phyloP scores from a whole-genome alignment of 2,113 vertebrate genomes.

The Hoplias malabaricus region DNA sequence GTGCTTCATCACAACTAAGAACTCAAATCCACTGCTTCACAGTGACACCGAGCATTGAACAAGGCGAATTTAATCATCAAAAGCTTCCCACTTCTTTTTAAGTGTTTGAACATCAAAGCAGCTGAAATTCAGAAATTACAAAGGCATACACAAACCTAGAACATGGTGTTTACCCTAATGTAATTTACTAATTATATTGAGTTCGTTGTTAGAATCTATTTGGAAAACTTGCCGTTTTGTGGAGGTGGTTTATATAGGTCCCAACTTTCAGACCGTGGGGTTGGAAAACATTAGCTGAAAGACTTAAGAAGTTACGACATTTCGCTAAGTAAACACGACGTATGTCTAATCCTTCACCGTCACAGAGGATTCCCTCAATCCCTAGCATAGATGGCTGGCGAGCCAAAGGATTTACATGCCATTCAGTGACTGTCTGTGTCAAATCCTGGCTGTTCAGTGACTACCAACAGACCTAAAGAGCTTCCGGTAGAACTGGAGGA shows the following conservation, averaged over 20 bases:
- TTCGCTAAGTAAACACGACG: conserved; percentile 48
- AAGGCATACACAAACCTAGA: too few species aligned
- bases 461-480: background rate
- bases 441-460: background rate
- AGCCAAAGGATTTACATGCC: background rate
- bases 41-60: too few species aligned
- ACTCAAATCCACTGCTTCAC: too few species aligned
- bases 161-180: too few species aligned
- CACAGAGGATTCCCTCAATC: conserved; percentile 36
- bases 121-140: too few species aligned
- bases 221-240: background rate
- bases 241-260: background rate
- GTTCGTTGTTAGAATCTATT: background rate
- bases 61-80: too few species aligned
- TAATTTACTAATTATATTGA: background rate
- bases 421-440: background rate
- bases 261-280: conserved; percentile 57
- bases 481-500: background rate
- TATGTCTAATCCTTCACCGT: conserved; percentile 53
- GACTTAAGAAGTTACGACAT: conserved; percentile 62
- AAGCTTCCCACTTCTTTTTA: too few species aligned
- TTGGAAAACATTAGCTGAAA: conserved; percentile 57
- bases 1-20: too few species aligned
- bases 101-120: too few species aligned
- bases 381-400: background rate